These are phyloP conservation scores for Montifringilla adamsi DNA, from an alignment of 2,113 vertebrate species.

Conservation along the genomic window DNA sequence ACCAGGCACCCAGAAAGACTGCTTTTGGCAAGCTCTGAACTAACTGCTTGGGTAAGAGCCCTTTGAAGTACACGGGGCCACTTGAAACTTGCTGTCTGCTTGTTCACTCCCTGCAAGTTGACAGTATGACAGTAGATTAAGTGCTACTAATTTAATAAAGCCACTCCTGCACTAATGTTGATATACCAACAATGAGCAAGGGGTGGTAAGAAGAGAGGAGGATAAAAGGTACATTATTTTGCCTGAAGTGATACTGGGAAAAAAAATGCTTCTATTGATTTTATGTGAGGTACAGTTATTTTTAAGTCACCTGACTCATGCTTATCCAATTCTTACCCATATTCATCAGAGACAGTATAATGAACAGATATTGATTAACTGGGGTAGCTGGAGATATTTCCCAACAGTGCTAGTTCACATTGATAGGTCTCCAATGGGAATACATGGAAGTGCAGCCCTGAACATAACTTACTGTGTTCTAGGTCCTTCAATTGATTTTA, in stretches of 20 bases:
- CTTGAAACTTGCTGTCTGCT: conserved; percentile 42
- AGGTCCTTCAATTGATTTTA: conserved; percentile 80
- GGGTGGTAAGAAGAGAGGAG: neutral
- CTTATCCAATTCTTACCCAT: conserved; percentile 77
- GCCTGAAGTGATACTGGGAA: conserved; percentile 41
- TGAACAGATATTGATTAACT: conserved; percentile 87
- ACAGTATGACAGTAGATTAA: conserved; percentile 69
- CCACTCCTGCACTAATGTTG: conserved; percentile 21
- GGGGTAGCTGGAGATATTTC: conserved; percentile 79
- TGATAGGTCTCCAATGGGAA: conserved; percentile 77
- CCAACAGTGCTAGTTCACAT: conserved; percentile 73
- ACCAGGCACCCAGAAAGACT: conserved; percentile 21
- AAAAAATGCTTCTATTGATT: conserved; percentile 67
- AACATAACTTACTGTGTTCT: conserved; percentile 82
- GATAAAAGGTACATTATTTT: conserved; percentile 18
- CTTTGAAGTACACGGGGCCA: neutral
- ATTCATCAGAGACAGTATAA: conserved; percentile 80
- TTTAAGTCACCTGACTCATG: conserved; percentile 80
- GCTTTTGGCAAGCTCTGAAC: conserved; percentile 21
- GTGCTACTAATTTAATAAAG: conserved; percentile 74
- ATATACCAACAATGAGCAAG: conserved; percentile 12
- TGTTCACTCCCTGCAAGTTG: neutral
- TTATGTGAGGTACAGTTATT: conserved; percentile 75
- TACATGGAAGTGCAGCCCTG: conserved; percentile 42
- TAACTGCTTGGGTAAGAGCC: conserved; percentile 9